Evolutionary conservation across 2,888 invertebrate species (phyloP), one percentile per base, ranked within the genome.

Genomic region (Parnassius mnemosyne): DNA sequence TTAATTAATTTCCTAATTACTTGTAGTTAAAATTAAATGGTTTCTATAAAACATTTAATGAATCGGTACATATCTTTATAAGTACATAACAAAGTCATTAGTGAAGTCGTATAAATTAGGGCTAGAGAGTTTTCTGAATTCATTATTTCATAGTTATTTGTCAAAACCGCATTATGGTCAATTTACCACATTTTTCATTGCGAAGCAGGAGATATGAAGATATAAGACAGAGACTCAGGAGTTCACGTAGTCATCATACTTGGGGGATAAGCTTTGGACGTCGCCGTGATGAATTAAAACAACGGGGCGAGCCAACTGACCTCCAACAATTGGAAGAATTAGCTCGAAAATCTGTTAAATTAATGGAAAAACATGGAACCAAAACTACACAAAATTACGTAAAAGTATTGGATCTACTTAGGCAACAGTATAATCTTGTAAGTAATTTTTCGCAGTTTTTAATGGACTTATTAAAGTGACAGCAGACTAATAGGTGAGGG

Each of bases 361-460:
- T 68, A 10, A 69, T 71, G 67, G 61, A 61, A 43, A 68, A 65
- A 64, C 55, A 69, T 44, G 59, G 63, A 25, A 50, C 57, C 0
- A 52, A 61, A 13, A 51, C 58, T 9, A 46, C 58, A 10, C 12
- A 63, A 46, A 69, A 13, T 62, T 61, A 46, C 46, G 9, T 16
- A 10, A 34, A 52, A 46, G 69, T 68, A 0, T 69, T 68, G 64
- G 65, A 68, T 52, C 62, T 70, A 51, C 43, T 73, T 41, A 59
- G 71, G 13, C 67, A 68, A 55, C 65, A 69, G 53, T 69, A 71
- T 52, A 71, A 71, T 47, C 66, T 72, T 67, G 72, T 71, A 63
- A 54, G 68, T 11, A 43, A 46, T 41, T n/a, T 64, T 52, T 34
- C 0, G 34, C 1, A 34, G 34, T 34, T 7, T 1, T 34, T 34